Conservation (phyloP, 2,888 invertebrate species). For the Scelioninae gen. 2 region DNA sequence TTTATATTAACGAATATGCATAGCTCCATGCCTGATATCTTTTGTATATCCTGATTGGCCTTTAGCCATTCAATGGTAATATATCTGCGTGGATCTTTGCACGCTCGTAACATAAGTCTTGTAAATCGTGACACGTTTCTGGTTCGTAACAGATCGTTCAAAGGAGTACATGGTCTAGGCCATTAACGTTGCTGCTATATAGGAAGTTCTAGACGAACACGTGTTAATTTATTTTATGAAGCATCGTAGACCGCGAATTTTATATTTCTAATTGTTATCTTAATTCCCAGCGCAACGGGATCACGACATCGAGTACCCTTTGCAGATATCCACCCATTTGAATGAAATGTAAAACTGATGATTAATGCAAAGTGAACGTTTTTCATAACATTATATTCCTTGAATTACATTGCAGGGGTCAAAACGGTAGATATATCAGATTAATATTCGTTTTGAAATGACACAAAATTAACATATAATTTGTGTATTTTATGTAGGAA, state of each 20-base stretch:
- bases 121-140: slow-evolving; percentile 57
- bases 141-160: slow-evolving; percentile 57
- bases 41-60: slow-evolving; percentile 54
- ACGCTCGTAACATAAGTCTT: slow-evolving; percentile 59
- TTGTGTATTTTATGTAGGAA: slow-evolving; percentile 26
- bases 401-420: slow-evolving; percentile 33
- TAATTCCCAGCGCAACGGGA: slow-evolving; percentile 18
- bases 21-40: slow-evolving; percentile 48
- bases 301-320: slow-evolving; percentile 5
- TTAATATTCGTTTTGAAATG: slow-evolving; percentile 41
- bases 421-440: slow-evolving; percentile 35
- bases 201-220: slow-evolving; percentile 49
- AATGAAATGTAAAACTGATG: slow-evolving; percentile 38
- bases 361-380: slow-evolving; percentile 17
- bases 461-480: slow-evolving; percentile 45
- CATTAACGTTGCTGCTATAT: slow-evolving; percentile 46
- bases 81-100: slow-evolving; percentile 57
- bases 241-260: slow-evolving; percentile 19
- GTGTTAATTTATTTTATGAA: slow-evolving; percentile 55
- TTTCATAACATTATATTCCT: slow-evolving; percentile 23
- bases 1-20: slow-evolving; percentile 56
- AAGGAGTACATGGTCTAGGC: slow-evolving; percentile 47
- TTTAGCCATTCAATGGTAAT: slow-evolving; percentile 60
- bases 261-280: slow-evolving; percentile 53
- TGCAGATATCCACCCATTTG: slow-evolving; percentile 14